Conservation (phyloP, 2,797 vertebrate species). For the Siniperca scherzeri region DNA sequence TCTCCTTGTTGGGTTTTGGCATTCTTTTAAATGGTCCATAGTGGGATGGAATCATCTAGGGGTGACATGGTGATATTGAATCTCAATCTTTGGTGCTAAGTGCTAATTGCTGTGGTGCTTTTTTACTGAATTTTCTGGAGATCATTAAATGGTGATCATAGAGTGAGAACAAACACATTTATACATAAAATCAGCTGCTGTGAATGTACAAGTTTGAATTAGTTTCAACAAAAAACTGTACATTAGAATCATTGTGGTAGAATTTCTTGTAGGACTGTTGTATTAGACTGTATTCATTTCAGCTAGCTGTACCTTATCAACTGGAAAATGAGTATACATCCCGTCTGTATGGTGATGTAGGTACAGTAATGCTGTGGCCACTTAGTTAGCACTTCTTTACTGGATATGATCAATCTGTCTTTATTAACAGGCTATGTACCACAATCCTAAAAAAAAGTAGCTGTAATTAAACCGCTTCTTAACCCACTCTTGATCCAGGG, state of each 20-base stretch:
- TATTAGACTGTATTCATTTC: no score
- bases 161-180: constrained; percentile 3
- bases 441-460: no score
- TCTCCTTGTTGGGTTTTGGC: background rate
- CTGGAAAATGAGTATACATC: no score
- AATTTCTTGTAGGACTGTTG: background rate
- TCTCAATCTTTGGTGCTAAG: background rate
- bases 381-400: no score
- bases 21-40: constrained; percentile 1
- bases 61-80: constrained; percentile 1
- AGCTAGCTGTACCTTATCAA: no score
- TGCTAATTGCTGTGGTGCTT: constrained; percentile 7
- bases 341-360: no score
- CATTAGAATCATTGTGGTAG: background rate
- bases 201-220: background rate
- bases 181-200: constrained; percentile 10
- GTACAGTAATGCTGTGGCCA: no score
- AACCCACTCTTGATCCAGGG: no score
- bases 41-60: constrained; percentile 7
- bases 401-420: no score
- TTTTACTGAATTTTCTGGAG: background rate
- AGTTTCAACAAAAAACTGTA: background rate
- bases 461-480: no score
- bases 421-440: no score
- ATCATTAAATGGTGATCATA: constrained; percentile 18